Conservation (phyloP, 2,888 invertebrate genomes). For the Cephus runcator region DNA sequence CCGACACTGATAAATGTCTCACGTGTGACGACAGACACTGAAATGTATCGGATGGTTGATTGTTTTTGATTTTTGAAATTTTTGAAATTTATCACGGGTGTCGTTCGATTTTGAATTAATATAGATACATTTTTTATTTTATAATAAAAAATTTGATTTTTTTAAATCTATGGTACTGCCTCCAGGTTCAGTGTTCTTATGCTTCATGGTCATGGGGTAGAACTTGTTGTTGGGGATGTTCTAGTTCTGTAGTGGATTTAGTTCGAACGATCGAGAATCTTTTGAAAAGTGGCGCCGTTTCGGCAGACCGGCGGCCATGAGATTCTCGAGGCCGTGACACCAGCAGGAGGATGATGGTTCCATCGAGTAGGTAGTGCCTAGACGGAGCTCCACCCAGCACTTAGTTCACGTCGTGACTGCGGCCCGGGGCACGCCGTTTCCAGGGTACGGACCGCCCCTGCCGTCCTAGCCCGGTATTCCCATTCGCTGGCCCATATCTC, state of each 20-base stretch:
- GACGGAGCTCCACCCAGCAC: constrained; percentile 65
- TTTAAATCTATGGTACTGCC: not conserved
- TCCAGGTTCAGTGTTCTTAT: not conserved
- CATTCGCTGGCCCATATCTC: constrained; percentile 65
- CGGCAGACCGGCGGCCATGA: constrained; percentile 26
- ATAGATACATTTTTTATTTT: not conserved
- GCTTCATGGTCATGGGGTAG: not conserved
- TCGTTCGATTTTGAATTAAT: not conserved
- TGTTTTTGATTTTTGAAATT: not conserved
- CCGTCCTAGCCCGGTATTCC: constrained; percentile 65
- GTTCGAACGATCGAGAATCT: not conserved
- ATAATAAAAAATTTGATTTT: not conserved
- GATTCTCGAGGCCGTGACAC: constrained; percentile 26
- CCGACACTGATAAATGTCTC: not conserved
- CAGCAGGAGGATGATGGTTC: constrained; percentile 60
- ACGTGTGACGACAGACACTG: not conserved
- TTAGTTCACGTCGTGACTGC: constrained; percentile 70
- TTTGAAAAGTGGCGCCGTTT: constrained; percentile 47
- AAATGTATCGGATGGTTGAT: not conserved
- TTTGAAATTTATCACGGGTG: not conserved
- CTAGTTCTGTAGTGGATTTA: not conserved
- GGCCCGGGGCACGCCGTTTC: constrained; percentile 70
- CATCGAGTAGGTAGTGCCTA: constrained; percentile 64
- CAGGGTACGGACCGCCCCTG: constrained; percentile 69
- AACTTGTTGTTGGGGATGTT: not conserved